Conservation (phyloP, 30 jellyfish, hydroid and myxozoan species). For the Aurelia sp. region DNA sequence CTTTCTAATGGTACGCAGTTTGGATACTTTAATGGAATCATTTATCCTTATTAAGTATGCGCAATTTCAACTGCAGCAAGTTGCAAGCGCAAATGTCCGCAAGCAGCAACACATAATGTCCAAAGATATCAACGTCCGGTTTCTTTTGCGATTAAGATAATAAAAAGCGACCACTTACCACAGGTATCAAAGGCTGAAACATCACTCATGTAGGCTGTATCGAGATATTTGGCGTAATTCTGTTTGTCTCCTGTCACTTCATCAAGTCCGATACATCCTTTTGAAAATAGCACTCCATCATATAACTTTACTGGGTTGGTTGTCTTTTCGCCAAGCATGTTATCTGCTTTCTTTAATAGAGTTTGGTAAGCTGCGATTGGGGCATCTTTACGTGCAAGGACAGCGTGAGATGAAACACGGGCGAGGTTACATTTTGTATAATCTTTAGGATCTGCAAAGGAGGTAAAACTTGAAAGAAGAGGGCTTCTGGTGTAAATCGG, state of each 20-base stretch:
- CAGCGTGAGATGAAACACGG: constrained; percentile 61
- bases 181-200: constrained; percentile 28
- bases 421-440: constrained; percentile 41
- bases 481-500: background rate
- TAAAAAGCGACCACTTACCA: background rate
- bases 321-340: constrained; percentile 6
- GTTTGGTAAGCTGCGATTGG: constrained; percentile 16
- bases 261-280: constrained; percentile 10
- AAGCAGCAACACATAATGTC: no score
- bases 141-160: no score
- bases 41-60: no score
- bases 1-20: no score
- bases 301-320: constrained; percentile 1
- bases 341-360: constrained; percentile 14
- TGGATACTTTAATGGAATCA: no score
- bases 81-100: no score
- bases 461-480: background rate
- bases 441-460: constrained; percentile 40
- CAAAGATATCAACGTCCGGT: no score
- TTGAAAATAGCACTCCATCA: constrained; percentile 43
- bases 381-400: constrained; percentile 37
- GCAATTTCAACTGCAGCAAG: no score
- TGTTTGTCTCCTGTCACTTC: constrained; percentile 20
- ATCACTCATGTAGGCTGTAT: constrained; percentile 14
- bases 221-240: constrained; percentile 44